A percentile compares a stretch with the other conserved stretches of the same genome.
Conservation (phyloP, 2,888 invertebrate species). For the Meiosimyza platycephala region DNA sequence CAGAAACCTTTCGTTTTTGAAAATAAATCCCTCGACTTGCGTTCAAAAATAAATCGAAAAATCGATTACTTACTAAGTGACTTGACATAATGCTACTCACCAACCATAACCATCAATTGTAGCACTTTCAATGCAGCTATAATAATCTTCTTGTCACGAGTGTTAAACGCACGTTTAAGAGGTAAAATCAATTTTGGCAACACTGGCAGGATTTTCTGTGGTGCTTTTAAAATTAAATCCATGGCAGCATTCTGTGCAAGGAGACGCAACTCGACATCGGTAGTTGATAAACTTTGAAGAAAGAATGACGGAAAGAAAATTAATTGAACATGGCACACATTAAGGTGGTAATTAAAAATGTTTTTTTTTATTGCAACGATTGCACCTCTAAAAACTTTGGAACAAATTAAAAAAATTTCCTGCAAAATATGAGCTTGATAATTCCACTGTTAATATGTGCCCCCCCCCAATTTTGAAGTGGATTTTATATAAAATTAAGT, state of each 20-base stretch:
- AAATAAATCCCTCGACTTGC: too few relatives aligned
- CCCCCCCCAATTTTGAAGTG: too few relatives aligned
- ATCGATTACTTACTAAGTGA: not conserved
- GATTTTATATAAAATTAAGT: too few relatives aligned
- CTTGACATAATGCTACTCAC: constrained; percentile 63
- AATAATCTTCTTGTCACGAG: constrained; percentile 83
- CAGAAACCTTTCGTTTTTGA: too few relatives aligned
- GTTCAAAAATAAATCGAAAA: not conserved
- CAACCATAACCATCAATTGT: constrained; percentile 86
- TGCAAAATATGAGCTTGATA: too few relatives aligned
- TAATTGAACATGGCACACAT: not conserved
- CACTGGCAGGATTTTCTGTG: constrained; percentile 75
- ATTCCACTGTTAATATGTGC: too few relatives aligned
- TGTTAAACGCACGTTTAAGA: constrained; percentile 90
- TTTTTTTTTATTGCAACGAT: not conserved
- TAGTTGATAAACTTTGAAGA: constrained; percentile 75
- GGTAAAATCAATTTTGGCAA: constrained; percentile 93
- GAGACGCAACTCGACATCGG: constrained; percentile 82
- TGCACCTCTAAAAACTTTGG: too few relatives aligned
- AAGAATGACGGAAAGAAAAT: not conserved
- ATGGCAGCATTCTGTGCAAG: constrained; percentile 87
- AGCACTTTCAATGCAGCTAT: constrained; percentile 84
- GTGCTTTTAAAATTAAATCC: constrained; percentile 77
- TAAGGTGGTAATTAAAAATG: too few relatives aligned
- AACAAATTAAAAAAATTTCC: too few relatives aligned